Base-by-base conservation (phyloP, 2,113 vertebrate species). In the Semnopithecus entellus region DNA sequence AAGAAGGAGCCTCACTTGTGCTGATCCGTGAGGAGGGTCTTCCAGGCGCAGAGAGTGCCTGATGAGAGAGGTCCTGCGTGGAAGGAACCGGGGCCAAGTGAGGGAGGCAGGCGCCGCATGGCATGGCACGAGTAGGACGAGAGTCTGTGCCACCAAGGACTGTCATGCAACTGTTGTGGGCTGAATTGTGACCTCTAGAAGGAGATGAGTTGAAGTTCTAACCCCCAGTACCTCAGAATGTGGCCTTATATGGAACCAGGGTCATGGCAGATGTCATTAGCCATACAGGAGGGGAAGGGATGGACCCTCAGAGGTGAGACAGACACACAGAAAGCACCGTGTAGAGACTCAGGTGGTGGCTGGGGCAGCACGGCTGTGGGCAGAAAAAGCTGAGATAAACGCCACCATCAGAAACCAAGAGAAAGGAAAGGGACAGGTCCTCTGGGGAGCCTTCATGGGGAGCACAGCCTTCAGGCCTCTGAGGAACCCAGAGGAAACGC, bases 81-180 rank as follows among this genome's bases (percentile, higher is more conserved):
- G 52, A 4, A 7, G 13, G 43, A 8, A 7, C 12, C 4, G 5
- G 68, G 50, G 38, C 66, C 25, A 3, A 17, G 18, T 7, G 40
- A 64, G 30, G 27, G 8, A 48, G 12, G 6, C 32, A 17, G 9
- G 8, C 18, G 8, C 22, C 11, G 0, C 2, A 1, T 27, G 8
- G 57, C 10, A 0, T 13, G 43, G 2, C n/a, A n/a, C n/a, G n/a
- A 38, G 38, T 17, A 12, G 48, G 55, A 17, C 0, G 48, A 12
- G 55, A 57, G 48, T 25, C 66, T 5, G 5, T 8, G 35, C 70
- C 85, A 50, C 50, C 72, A 18, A 35, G 76, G 35, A 6, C 66
- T 32, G 3, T 38, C 72, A 14, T 6, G 10, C n/a, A 8, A 43
- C 9, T 35, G 70, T 30, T 2, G 0, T 48, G 9, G 35, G 35